Base-by-base conservation (phyloP, 2,113 vertebrate species). In the Cranoglanis bouderius region DNA sequence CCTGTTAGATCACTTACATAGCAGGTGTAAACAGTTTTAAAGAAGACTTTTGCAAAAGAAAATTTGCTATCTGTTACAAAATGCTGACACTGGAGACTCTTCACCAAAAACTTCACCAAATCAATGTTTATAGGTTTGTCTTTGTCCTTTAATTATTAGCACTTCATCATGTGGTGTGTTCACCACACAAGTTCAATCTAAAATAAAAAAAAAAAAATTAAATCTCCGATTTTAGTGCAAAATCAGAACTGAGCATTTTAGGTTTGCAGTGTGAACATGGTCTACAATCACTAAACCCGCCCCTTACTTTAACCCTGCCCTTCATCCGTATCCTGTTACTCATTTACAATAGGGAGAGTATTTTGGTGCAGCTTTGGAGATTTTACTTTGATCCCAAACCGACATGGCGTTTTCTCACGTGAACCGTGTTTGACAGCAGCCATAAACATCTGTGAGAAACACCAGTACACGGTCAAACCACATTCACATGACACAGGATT, bases 381-480 rank as follows among this genome's bases (percentile, higher is more conserved):
- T 38, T 57, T 55, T 65, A 57, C 53, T 61, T 77, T 40, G 70
- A 43, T 86, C 77, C 85, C 43, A 21, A 26, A 35, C 74, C 24
- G 59, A 70, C 55, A 18, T 74, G 63, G 51, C 67, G 10, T 77
- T 88, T 90, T 87, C 80, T 88, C 87, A 87, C 75, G 70, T 90
- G 90, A 87, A 88, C 59, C 14, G 19, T 49, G 78, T 90, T 90
- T 90, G 81, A 88, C 70, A 78, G 65, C 88, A 88, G 85, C 55
- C 65, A 80, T 88, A 90, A 88, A 87, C 87, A 88, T 81, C 90
- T 86, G 78, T 90, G 90, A 85, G 86, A 90, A 85, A 86, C 53
- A 70, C 46, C 57, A 86, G 89, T 55, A 8, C 55, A 55, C 9
- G n/a, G 65, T 67, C 78, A 77, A 81, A 83, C 84, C 77, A 72